A percentile compares a stretch with the other conserved stretches of the same genome.
These are phyloP conservation scores for Trogon melanurus DNA, from an alignment of 2,113 vertebrate species.

Conservation along the genomic window DNA sequence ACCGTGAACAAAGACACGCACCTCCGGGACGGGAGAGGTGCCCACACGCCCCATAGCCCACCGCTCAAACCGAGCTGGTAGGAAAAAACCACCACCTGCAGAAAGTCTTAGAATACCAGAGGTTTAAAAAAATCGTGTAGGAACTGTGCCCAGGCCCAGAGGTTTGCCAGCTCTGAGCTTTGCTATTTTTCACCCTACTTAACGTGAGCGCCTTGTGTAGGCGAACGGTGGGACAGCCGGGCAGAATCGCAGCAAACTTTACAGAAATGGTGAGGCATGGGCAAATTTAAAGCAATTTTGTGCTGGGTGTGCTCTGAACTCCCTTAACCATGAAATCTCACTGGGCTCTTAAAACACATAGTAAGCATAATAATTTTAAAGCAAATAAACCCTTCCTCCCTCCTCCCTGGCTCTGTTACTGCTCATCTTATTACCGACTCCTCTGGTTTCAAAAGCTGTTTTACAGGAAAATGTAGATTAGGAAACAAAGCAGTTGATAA, in stretches of 20 bases:
- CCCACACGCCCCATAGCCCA: fast-evolving
- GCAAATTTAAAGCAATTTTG: constrained; percentile 47
- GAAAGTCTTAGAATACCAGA: background rate
- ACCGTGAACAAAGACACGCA: background rate
- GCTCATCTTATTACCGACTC: background rate
- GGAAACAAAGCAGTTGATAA: background rate
- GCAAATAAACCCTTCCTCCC: background rate
- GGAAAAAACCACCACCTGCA: background rate
- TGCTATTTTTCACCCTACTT: constrained; percentile 61
- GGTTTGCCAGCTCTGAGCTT: constrained; percentile 64
- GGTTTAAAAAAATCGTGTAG: constrained; percentile 5
- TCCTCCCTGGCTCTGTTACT: background rate
- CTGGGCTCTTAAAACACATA: background rate
- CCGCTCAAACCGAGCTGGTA: fast-evolving
- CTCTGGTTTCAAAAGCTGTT: background rate
- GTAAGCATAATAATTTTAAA: background rate
- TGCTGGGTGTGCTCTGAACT: background rate
- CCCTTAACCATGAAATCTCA: constrained; percentile 47
- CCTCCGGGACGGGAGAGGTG: background rate
- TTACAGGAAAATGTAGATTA: fast-evolving
- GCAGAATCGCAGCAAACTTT: constrained; percentile 61
- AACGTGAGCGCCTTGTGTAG: constrained; percentile 66
- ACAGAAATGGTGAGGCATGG: background rate
- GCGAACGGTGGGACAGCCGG: constrained; percentile 4
- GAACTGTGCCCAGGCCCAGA: background rate